Evolutionary conservation across 2,888 invertebrate species (phyloP), one percentile per base, ranked within the genome.

Genomic region (Drosophila flavopinicola): DNA sequence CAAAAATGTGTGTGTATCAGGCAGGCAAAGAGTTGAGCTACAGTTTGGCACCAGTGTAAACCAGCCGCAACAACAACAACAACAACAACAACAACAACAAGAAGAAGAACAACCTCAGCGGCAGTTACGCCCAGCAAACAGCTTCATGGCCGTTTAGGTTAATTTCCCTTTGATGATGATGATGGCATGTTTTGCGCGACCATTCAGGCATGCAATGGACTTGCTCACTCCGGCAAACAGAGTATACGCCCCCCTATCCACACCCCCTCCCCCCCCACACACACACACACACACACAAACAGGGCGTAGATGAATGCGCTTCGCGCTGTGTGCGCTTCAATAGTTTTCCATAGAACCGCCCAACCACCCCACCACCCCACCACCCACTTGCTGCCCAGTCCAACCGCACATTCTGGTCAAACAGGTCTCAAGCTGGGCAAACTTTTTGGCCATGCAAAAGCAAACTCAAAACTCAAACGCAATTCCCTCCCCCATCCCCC

Each of bases 161-260:
- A 88, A 87, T 88, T 88, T 88, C 76, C 86, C 89, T 88, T 88
- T 88, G 88, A 88, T 79, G 80, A 77, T 84, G 78, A 84, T 85
- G 86, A 80, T 85, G 78, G 75, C 78, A 82, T 86, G 86, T 78
- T 88, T 70, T 79, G 83, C 76, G 86, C 76, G 78, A 58, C 87
- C 85, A 88, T 80, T 87, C 86, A 88, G 77, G 88, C 89, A 87
- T 89, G 88, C 83, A 82, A 85, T 77, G 87, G 75, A 88, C 76
- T 76, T 83, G 86, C 78, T 80, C 83, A 74, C 78, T 60, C 66
- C 78, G 33, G 56, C 58, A 39, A 70, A 67, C 59, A n/a, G n/a
- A n/a, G n/a, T n/a, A n/a, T n/a, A n/a, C n/a, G n/a, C n/a, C n/a
- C n/a, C n/a, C n/a, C n/a, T n/a, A 64, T 35, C 29, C 54, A 42